Evolutionary conservation across 2,888 invertebrate species (phyloP).

Genomic region (Eilema depressum): DNA sequence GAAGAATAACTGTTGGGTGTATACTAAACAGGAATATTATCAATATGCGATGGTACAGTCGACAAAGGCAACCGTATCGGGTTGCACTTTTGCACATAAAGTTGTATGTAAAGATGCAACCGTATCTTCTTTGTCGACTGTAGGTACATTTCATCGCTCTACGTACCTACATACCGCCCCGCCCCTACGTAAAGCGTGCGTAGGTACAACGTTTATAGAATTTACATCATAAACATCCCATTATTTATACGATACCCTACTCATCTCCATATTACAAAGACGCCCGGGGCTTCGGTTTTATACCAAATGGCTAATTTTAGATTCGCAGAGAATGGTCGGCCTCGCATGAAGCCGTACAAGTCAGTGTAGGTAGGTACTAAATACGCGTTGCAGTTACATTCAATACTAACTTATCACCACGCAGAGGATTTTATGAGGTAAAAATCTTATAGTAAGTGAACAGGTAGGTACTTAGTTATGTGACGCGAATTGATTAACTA

Average conservation of each 20-base stretch:
- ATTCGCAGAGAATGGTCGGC: constrained; percentile 57
- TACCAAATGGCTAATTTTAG: constrained; percentile 67
- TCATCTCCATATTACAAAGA: constrained; percentile 21
- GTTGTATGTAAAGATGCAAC: too few relatives aligned
- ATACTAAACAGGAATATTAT: background rate
- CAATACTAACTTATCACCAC: constrained; percentile 53
- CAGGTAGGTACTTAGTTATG: constrained; percentile 4
- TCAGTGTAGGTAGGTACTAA: constrained; percentile 59
- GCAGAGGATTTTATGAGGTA: constrained; percentile 24
- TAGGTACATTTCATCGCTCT: background rate
- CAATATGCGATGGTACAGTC: background rate
- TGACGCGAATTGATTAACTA: constrained; percentile 12
- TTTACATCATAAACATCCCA: constrained; percentile 51
- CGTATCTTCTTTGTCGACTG: too few relatives aligned
- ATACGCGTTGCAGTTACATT: constrained; percentile 58
- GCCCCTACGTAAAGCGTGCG: constrained; percentile 23
- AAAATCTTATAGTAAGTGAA: constrained; percentile 15
- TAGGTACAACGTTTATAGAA: constrained; percentile 31
- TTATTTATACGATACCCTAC: constrained; percentile 39
- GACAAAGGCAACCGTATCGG: too few relatives aligned
- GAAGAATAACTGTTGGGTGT: background rate
- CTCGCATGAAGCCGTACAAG: constrained; percentile 72
- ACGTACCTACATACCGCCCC: background rate
- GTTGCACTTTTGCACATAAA: too few relatives aligned
- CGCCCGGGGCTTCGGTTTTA: constrained; percentile 57